A percentile compares a stretch with the other conserved stretches of the same genome.
phyloP scores from a whole-genome alignment of 1,140 invertebrate genomes.

The Fopius arisanus region DNA sequence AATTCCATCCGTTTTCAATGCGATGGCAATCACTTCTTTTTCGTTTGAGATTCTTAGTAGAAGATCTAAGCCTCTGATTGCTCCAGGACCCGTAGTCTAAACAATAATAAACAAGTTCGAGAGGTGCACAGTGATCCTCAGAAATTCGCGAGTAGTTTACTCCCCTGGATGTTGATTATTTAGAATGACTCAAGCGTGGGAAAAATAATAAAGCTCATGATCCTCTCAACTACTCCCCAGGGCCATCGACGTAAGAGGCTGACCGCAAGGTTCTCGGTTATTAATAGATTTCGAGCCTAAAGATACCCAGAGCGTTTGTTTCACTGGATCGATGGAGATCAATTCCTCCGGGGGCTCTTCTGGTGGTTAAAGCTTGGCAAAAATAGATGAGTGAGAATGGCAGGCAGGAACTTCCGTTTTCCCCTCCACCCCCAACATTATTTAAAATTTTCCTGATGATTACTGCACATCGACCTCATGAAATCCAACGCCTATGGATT shows the following conservation, averaged over 20 bases:
- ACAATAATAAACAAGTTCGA: conserved; percentile 23
- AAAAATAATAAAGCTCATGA: background rate
- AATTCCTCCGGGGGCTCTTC: background rate
- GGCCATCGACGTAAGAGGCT: conserved; percentile 11
- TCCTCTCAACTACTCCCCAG: background rate
- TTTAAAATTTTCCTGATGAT: background rate
- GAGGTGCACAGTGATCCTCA: background rate
- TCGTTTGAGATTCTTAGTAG: no score
- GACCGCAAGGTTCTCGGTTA: background rate
- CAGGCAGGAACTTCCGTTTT: no score
- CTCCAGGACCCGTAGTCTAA: conserved; percentile 22
- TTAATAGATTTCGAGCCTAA: conserved; percentile 14
- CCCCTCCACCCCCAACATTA: no score
- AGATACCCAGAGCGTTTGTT: conserved; percentile 6
- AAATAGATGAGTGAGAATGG: no score
- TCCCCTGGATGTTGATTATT: background rate
- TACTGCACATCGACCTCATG: background rate
- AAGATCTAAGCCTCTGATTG: no score
- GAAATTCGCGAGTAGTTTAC: background rate
- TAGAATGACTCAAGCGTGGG: background rate
- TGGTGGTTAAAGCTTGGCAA: background rate
- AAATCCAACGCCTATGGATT: background rate
- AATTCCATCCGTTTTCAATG: no score
- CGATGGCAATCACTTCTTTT: no score
- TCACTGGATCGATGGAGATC: conserved; percentile 5